Percentiles rank a stretch among this genome's conserved stretches.
These are phyloP conservation scores for Elephantulus edwardii DNA, from an alignment of 2,113 vertebrate genomes.

Conservation along the genomic window DNA sequence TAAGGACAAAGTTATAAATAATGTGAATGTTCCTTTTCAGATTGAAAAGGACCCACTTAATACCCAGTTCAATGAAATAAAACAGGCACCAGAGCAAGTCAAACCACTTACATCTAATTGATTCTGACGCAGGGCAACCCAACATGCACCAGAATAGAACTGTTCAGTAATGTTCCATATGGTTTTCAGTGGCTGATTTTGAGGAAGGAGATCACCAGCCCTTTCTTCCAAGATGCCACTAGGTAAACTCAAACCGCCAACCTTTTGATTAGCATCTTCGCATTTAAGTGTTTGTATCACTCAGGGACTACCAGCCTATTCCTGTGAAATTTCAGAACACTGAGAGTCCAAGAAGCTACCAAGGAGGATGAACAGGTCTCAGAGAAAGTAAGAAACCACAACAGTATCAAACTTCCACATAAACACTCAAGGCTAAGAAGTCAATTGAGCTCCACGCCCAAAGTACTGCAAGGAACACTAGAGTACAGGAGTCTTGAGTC, in stretches of 20 bases:
- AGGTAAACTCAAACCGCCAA: no score
- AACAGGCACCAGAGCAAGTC: not conserved
- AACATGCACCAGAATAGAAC: not conserved
- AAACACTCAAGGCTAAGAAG: not conserved
- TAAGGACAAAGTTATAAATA: no score
- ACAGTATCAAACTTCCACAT: not conserved
- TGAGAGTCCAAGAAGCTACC: not conserved
- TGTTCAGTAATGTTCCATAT: no score
- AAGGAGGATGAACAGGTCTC: not conserved
- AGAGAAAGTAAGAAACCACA: not conserved
- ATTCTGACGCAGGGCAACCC: no score
- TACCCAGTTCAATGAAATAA: not conserved
- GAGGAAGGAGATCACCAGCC: no score
- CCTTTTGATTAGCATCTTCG: no score
- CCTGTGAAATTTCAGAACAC: not conserved
- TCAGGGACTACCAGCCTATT: not conserved
- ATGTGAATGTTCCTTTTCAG: not conserved
- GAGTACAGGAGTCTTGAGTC: not conserved
- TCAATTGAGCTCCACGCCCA: not conserved
- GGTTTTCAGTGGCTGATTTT: not conserved
- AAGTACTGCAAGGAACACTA: not conserved
- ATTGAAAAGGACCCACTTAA: not conserved
- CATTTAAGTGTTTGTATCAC: not conserved
- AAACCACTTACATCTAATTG: not conserved
- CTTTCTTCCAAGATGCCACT: no score